Evolutionary conservation across 2,797 vertebrate species (phyloP).

Genomic region (Parotocinclus haroldoi): DNA sequence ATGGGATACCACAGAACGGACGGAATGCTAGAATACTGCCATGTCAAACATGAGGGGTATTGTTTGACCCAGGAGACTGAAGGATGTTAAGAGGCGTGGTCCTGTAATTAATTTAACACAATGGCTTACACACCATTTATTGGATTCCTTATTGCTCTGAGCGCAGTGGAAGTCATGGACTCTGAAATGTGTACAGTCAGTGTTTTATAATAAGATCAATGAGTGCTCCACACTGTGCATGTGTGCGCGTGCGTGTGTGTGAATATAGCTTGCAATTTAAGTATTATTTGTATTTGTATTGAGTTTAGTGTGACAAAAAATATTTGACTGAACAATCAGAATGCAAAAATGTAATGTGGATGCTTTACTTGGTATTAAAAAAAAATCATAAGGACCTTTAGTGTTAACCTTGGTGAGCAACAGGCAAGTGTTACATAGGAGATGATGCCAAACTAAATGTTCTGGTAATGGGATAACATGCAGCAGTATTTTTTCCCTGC

Average conservation of each 20-base stretch:
- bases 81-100: background rate
- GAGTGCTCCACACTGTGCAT: slow-evolving; percentile 29
- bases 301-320: no score
- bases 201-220: slow-evolving; percentile 50
- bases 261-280: background rate
- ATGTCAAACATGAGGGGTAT: slow-evolving; percentile 1
- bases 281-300: no score
- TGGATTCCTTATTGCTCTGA: slow-evolving; percentile 54
- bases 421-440: no score
- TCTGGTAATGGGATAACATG: no score
- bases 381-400: no score
- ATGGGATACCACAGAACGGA: background rate
- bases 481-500: no score
- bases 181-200: slow-evolving; percentile 28
- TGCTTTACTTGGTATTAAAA: no score
- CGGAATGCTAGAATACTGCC: background rate
- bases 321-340: no score
- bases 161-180: slow-evolving; percentile 13
- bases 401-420: no score
- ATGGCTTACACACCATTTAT: slow-evolving; percentile 62
- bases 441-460: no score
- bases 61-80: slow-evolving; percentile 10
- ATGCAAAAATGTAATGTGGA: no score
- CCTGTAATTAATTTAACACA: slow-evolving; percentile 61
- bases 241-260: slow-evolving; percentile 33